These are phyloP conservation scores for Danaus chrysippus DNA, from an alignment of 2,888 invertebrate genomes.

Conservation along the genomic window DNA sequence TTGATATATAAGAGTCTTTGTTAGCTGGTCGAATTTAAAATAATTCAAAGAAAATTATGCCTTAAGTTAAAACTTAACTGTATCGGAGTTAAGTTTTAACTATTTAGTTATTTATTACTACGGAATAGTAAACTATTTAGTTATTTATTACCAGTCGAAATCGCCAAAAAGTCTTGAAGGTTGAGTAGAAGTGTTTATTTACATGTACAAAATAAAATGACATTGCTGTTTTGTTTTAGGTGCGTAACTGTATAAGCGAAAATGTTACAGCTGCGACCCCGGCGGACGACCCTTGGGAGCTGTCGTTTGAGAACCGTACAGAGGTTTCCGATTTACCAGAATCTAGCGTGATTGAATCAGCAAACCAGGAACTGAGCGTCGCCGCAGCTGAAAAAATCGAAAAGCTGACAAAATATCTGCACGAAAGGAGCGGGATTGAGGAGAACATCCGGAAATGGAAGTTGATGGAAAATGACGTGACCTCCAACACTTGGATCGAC, in stretches of 20 bases:
- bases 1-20: too few species aligned
- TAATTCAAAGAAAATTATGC: too few species aligned
- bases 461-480: conserved; percentile 28
- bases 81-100: too few species aligned
- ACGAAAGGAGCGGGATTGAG: conserved; percentile 40
- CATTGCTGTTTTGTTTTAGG: conserved; percentile 45
- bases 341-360: conserved; percentile 42
- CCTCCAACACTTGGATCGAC: conserved; percentile 48
- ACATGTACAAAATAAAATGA: too few species aligned
- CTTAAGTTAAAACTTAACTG: too few species aligned
- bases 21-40: too few species aligned
- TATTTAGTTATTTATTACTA: too few species aligned
- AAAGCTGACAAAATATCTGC: conserved; percentile 71
- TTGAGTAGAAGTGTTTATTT: too few species aligned
- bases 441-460: conserved; percentile 59
- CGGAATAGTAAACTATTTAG: too few species aligned
- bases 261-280: conserved; percentile 67
- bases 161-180: too few species aligned
- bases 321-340: conserved; percentile 49
- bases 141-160: too few species aligned
- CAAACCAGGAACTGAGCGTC: conserved; percentile 41
- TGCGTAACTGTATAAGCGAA: conserved; percentile 62
- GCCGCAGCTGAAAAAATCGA: conserved; percentile 70
- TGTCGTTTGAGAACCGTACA: conserved; percentile 54
- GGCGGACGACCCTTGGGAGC: conserved; percentile 45